These are phyloP conservation scores for Sycobia sp. DNA, from an alignment of 1,140 invertebrate genomes.

Conservation along the genomic window DNA sequence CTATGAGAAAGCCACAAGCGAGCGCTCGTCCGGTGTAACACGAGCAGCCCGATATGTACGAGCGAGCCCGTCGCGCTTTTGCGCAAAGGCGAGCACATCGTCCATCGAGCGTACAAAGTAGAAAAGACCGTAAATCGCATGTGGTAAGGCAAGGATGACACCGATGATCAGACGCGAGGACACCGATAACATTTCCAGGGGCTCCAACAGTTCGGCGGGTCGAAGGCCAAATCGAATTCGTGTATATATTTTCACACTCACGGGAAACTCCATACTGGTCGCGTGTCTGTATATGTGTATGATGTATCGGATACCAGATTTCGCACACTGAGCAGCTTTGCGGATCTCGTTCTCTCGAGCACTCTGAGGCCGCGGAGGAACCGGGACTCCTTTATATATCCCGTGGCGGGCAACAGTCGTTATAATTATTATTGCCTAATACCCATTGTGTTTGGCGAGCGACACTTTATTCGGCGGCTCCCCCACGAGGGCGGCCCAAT, in stretches of 20 bases:
- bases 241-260: constrained; percentile 33
- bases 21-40: too few species aligned
- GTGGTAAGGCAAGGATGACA: background rate
- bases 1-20: too few species aligned
- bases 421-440: constrained; percentile 27
- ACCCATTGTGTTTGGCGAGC: background rate
- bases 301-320: background rate
- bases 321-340: too few species aligned
- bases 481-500: constrained; percentile 1
- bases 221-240: too few species aligned
- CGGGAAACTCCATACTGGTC: constrained; percentile 29
- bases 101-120: too few species aligned
- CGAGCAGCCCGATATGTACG: too few species aligned
- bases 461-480: background rate
- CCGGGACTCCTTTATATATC: constrained; percentile 9
- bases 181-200: background rate
- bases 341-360: too few species aligned
- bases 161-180: background rate
- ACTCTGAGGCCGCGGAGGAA: background rate
- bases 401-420: background rate
- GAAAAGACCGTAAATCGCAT: background rate
- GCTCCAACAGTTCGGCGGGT: too few species aligned
- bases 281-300: too few species aligned
- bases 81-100: too few species aligned
- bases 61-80: too few species aligned